These are phyloP conservation scores for Petrolisthes cinctipes DNA, from an alignment of 2,888 invertebrate genomes.

Conservation along the genomic window DNA sequence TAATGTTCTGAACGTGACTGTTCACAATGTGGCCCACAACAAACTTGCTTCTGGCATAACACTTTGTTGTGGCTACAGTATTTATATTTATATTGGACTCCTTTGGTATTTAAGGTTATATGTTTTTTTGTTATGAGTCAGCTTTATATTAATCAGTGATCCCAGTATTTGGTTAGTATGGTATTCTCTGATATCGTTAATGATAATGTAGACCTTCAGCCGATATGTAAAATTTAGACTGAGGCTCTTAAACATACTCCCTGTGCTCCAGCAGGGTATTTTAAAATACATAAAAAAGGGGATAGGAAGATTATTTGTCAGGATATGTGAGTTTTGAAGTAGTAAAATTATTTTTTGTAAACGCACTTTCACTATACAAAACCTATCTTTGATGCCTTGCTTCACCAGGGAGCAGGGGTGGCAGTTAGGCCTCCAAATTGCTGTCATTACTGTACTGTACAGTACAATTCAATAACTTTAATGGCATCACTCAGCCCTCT, in stretches of 20 bases:
- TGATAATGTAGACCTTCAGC: slow-evolving; percentile 20
- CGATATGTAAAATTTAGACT: slow-evolving; percentile 34
- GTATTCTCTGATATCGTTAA: slow-evolving; percentile 50
- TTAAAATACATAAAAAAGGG: slow-evolving; percentile 57
- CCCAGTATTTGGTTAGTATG: slow-evolving; percentile 59
- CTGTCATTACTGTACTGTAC: too few relatives aligned
- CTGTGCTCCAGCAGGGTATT: slow-evolving; percentile 50
- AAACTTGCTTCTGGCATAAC: slow-evolving; percentile 8
- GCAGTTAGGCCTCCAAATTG: too few relatives aligned
- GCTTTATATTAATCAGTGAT: slow-evolving; percentile 39
- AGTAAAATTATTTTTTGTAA: slow-evolving; percentile 63
- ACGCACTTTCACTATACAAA: too few relatives aligned
- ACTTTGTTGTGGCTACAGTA: slow-evolving; percentile 6
- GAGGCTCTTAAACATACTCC: slow-evolving; percentile 43
- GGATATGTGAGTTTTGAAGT: slow-evolving; percentile 60
- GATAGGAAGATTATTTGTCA: slow-evolving; percentile 55
- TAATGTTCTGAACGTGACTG: background rate
- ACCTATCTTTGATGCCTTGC: too few relatives aligned
- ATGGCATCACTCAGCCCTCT: too few relatives aligned
- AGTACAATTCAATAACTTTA: too few relatives aligned
- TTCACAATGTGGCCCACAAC: slow-evolving; percentile 8
- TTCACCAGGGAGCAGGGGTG: too few relatives aligned
- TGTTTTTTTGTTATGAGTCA: slow-evolving; percentile 27
- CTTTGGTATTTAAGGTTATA: slow-evolving; percentile 23
- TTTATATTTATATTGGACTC: slow-evolving; percentile 15